These are phyloP conservation scores for Dasysyrphus albostriatus DNA, from an alignment of 2,888 invertebrate species.

Conservation along the genomic window DNA sequence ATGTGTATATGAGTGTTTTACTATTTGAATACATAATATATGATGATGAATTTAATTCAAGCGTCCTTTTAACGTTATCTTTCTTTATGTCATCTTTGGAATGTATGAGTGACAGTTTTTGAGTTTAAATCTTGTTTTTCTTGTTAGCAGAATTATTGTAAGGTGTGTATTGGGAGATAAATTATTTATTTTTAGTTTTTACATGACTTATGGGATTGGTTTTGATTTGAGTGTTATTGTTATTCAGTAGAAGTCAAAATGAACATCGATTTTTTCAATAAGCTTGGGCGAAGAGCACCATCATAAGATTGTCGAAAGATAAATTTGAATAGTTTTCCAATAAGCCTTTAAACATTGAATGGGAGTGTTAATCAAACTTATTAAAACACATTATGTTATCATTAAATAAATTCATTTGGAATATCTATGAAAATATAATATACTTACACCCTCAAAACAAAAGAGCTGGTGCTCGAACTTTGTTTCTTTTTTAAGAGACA, in stretches of 20 bases:
- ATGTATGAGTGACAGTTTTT: conserved; percentile 44
- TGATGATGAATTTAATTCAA: conserved; percentile 36
- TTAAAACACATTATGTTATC: background rate
- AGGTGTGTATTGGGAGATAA: conserved; percentile 49
- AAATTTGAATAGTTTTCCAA: background rate
- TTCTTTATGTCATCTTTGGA: conserved; percentile 18
- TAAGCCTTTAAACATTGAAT: background rate
- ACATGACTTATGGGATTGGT: conserved; percentile 16
- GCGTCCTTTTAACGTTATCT: background rate
- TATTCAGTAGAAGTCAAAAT: conserved; percentile 17
- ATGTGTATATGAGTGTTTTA: conserved; percentile 11
- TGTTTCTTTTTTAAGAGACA: too few species aligned
- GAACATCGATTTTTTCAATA: background rate
- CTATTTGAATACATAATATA: conserved; percentile 53
- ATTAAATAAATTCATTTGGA: background rate
- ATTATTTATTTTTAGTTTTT: conserved; percentile 1
- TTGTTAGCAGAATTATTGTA: background rate
- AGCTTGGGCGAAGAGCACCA: background rate
- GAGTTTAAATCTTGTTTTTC: conserved; percentile 12
- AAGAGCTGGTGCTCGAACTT: conserved; percentile 30
- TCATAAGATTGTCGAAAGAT: background rate
- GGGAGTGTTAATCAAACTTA: background rate
- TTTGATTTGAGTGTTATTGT: conserved; percentile 7
- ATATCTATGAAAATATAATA: background rate
- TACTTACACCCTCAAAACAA: background rate